Base-by-base conservation (phyloP, 2,797 vertebrate genomes). In the Taenioides sp. region DNA sequence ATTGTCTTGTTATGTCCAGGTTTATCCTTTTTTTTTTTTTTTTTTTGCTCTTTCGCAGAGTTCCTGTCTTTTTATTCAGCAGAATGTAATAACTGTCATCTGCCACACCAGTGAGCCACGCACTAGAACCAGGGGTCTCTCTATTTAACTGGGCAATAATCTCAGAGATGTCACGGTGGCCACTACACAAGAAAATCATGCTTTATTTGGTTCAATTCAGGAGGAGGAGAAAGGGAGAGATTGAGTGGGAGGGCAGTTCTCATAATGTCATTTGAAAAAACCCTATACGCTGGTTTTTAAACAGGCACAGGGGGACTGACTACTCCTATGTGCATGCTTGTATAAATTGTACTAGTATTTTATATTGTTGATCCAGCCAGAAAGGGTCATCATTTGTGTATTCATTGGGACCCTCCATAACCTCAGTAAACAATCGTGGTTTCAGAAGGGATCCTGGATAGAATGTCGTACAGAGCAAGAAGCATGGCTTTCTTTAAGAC, bases 41-140 rank as follows among this genome's bases (percentile, higher is more conserved):
- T 40, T 60, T 66, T n/a, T 37, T 1, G 59, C 60, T 74, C 71
- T 67, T 52, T 74, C 69, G 63, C 59, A 54, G 10, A 23, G 71
- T 66, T 76, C 67, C 58, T 72, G 17, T 80, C 74, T 77, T 73
- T 78, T 84, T 87, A 81, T 84, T 80, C 81, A 67, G 16, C 78
- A 70, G 80, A 78, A 70, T 84, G 78, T 79, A 84, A 82, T 88
- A 86, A 87, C 82, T 79, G 78, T 90, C 88, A 89, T 88, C 87
- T 83, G 75, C 85, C 83, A 83, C 16, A 64, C 80, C 89, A 88
- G 78, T 86, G 87, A 92, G 87, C 87, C 86, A 71, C 88, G 85
- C 55, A 76, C 80, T 80, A 76, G 86, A 86, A 86, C 76, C 60
- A 57, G 73, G 68, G 7, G 62, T 84, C 84, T 85, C 84, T 82